Evolutionary conservation across 2,888 invertebrate genomes (phyloP), one percentile per base, ranked within the genome.

Genomic region (Dascillus cervinus): DNA sequence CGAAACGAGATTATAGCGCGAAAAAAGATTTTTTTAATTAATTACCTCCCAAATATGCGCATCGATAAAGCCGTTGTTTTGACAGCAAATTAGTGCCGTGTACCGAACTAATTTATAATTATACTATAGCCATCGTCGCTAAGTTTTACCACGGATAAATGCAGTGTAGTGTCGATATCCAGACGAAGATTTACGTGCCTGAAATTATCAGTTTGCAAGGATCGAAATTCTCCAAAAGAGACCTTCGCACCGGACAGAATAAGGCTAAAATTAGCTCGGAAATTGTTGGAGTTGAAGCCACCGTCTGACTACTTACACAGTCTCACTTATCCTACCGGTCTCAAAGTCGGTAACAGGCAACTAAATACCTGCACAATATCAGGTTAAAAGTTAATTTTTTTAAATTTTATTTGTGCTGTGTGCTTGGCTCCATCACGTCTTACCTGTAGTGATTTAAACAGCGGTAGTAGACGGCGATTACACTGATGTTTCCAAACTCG

Each of bases 81-180:
- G 58, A 60, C 58, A 58, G 59, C 58, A 61, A 62, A 63, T 62
- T 62, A 60, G 61, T 56, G 61, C 55, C 56, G 50, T 52, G 52
- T 53, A 52, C 49, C 49, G 49, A 47, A 52, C 55, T 60, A 60
- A 63, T 63, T 63, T 63, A 62, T 61, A 60, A 60, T 62, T 60
- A 60, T 55, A 53, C 51, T 53, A n/a, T n/a, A 49, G 55, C 56
- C 54, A 57, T 56, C 56, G 54, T 51, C 53, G 54, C 49, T 53
- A 49, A 58, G 53, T 55, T 58, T 55, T 53, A 56, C 58, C 55
- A 54, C 49, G 58, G 57, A 58, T 60, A 61, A 59, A 52, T 50
- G 55, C 52, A 49, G 50, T 53, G 50, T 53, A 48, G 49, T 53
- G 56, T 56, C 56, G 55, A 58, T 58, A 56, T 48, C 49, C 49